A percentile compares a stretch with the other conserved stretches of the same genome.
Conservation (phyloP, 1,140 invertebrate species). For the Drosophila seguyi region DNA sequence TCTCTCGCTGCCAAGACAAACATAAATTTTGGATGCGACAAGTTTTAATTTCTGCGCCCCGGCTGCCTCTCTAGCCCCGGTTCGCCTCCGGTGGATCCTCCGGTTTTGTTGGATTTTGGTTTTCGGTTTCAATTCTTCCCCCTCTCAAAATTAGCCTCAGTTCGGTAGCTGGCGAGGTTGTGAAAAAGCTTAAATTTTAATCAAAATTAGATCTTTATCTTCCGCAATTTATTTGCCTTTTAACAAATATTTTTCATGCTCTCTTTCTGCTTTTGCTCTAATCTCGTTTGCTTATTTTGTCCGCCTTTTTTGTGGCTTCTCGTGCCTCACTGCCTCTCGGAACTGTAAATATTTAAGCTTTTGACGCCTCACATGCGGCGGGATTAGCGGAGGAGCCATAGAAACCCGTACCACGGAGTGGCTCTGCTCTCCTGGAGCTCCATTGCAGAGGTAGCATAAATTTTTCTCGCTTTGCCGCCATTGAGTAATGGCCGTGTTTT, state of each 20-base stretch:
- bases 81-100: neutral
- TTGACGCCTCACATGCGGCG: conserved; percentile 74
- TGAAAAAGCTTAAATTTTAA: conserved; percentile 84
- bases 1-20: conserved; percentile 55
- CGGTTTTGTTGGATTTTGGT: conserved; percentile 10
- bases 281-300: conserved; percentile 41
- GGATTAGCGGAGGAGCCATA: conserved; percentile 11
- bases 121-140: conserved; percentile 4
- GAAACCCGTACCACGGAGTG: neutral
- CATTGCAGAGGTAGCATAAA: conserved; percentile 74
- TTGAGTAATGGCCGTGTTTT: conserved; percentile 68
- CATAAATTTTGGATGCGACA: conserved; percentile 74
- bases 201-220: conserved; percentile 83
- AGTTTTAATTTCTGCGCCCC: conserved; percentile 71
- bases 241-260: conserved; percentile 77
- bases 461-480: conserved; percentile 69
- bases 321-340: conserved; percentile 19
- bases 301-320: neutral
- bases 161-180: conserved; percentile 76
- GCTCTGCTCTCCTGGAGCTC: conserved; percentile 3
- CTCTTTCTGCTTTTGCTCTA: conserved; percentile 57
- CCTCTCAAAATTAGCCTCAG: conserved; percentile 22
- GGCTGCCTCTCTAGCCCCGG: neutral
- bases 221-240: conserved; percentile 77
- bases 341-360: conserved; percentile 80